Evolutionary conservation across 2,797 vertebrate genomes (phyloP), one percentile per base, ranked within the genome.

Genomic region (Fistularia tabacaria): DNA sequence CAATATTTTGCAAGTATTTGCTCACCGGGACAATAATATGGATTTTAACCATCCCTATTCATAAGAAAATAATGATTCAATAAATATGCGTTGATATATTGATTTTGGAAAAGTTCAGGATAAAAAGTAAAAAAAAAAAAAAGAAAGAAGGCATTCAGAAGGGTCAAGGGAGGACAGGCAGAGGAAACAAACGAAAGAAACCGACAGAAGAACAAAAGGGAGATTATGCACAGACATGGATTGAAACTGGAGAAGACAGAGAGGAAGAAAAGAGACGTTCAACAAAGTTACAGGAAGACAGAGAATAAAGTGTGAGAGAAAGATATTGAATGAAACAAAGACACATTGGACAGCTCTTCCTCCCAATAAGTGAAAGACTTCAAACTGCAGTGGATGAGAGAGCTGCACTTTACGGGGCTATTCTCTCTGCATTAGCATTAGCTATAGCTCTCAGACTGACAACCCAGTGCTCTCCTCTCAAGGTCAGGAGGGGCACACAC

Each of bases 391-490:
- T 74, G 79, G 73, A 80, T 78, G 79, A 82, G 82, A 84, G 75
- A 59, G 66, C 76, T 64, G 62, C 67, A 66, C 80, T 85, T 84
- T 81, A 82, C 78, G 71, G 52, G 59, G 72, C 69, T 74, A 84
- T 86, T 88, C 84, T 84, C 77, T 80, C 66, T 85, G 79, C 79
- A 85, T 84, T 87, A 87, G 81, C 83, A 86, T 87, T 86, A 87
- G 83, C 84, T 74, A 62, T 84, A 85, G 84, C 77, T 77, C 77
- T 83, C 76, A 85, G 76, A 81, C 82, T 86, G 83, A 86, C 85
- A 84, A 82, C 41, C 59, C 69, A 49, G 56, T 10, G 62, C 73
- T 74, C 71, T 74, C 72, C 82, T 77, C 74, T 84, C 87, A 90
- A 90, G 88, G 89, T 89, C 88, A 88, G 76, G 77, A 78, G 67